phyloP scores from a whole-genome alignment of 1,140 invertebrate species.

The Heliconius himera region DNA sequence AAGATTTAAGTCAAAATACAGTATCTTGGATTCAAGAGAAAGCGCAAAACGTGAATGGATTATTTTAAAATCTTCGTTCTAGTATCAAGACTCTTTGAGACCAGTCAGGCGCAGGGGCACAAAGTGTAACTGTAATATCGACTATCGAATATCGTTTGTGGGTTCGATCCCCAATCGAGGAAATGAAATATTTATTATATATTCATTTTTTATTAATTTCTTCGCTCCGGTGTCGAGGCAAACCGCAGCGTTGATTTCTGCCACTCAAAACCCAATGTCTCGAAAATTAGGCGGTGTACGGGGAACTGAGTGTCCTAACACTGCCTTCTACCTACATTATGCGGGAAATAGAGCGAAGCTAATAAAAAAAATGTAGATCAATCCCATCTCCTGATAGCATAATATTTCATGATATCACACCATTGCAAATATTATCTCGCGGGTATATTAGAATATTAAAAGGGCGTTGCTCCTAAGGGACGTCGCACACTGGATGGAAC shows the following conservation, averaged over 20 bases:
- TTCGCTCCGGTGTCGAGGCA: too few relatives aligned
- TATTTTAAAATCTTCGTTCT: too few relatives aligned
- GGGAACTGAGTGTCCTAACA: background rate
- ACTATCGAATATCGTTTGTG: too few relatives aligned
- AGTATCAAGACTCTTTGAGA: background rate
- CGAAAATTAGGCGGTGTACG: background rate
- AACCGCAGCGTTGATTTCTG: background rate
- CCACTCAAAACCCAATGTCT: background rate
- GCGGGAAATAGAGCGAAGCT: background rate
- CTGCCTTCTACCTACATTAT: background rate
- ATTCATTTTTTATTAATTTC: too few relatives aligned
- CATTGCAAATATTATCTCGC: conserved; percentile 1
- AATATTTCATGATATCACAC: background rate
- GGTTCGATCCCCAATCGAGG: too few relatives aligned
- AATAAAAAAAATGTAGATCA: background rate
- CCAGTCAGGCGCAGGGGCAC: too few relatives aligned
- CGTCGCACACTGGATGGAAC: background rate
- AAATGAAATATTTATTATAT: too few relatives aligned
- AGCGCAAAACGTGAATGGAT: too few relatives aligned
- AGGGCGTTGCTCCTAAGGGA: background rate
- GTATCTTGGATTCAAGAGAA: too few relatives aligned
- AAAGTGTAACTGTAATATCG: too few relatives aligned
- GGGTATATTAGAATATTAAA: conserved; percentile 18
- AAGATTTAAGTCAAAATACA: too few relatives aligned
- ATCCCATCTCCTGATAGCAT: background rate